A percentile compares a stretch with the other conserved stretches of the same genome.
Conservation (phyloP, 2,797 vertebrate species). For the Apogon talboti region DNA sequence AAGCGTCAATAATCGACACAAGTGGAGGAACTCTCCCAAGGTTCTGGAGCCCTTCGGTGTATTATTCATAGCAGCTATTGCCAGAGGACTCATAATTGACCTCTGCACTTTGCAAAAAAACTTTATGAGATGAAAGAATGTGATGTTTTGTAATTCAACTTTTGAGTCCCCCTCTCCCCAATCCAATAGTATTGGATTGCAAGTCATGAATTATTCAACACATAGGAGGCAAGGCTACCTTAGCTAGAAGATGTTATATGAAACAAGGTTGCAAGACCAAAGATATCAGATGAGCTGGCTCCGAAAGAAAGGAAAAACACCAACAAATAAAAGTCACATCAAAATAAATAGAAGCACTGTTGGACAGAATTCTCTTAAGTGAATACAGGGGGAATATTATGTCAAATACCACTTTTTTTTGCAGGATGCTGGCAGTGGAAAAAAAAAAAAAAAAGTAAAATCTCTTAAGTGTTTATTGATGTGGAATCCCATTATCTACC, state of each 20-base stretch:
- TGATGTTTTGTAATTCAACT: constrained; percentile 85
- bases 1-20: constrained; percentile 85
- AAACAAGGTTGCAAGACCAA: constrained; percentile 72
- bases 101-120: constrained; percentile 79
- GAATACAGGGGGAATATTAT: constrained; percentile 48
- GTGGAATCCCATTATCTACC: constrained; percentile 63
- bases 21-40: constrained; percentile 82
- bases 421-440: constrained; percentile 38
- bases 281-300: constrained; percentile 66
- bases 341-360: constrained; percentile 59
- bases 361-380: constrained; percentile 55
- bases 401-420: constrained; percentile 46
- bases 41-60: constrained; percentile 76
- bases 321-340: constrained; percentile 67
- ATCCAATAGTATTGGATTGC: constrained; percentile 82
- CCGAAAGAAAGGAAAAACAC: constrained; percentile 44
- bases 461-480: constrained; percentile 62
- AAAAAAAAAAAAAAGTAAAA: constrained; percentile 44
- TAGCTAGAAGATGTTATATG: constrained; percentile 78
- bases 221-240: constrained; percentile 64
- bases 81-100: constrained; percentile 86
- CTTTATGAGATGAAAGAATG: constrained; percentile 84
- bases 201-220: constrained; percentile 82
- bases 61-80: constrained; percentile 82
- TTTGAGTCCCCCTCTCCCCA: constrained; percentile 73